Evolutionary conservation across 2,888 invertebrate genomes (phyloP), one percentile per base, ranked within the genome.

Genomic region (Nomada ferruginata): DNA sequence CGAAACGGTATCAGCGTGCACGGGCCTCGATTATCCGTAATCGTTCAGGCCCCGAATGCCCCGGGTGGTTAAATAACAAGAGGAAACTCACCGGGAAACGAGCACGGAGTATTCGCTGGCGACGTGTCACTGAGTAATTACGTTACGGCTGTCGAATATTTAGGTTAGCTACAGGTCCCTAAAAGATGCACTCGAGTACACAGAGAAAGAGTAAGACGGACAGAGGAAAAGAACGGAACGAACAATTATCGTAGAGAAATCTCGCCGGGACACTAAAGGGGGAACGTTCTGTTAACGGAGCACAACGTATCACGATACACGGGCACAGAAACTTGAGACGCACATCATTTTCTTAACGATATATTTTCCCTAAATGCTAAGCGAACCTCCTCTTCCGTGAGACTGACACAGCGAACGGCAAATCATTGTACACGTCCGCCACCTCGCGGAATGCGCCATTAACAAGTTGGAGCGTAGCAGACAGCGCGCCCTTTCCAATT

Each of bases 371-470:
- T 86, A 81, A 87, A 87, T 84, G 89, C 88, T 86, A 82, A 91
- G 88, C 89, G 86, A 90, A 90, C 89, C 90, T 90, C 87, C 85
- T 86, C 89, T 90, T 90, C 84, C 91, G 91, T 86, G 85, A 88
- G 87, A 91, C 90, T 90, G 86, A 86, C 87, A 84, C 83, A 55
- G 76, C 79, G 84, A 88, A 85, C 85, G 84, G 76, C 88, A 75
- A 89, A 84, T 89, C 89, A 87, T 89, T 75, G 83, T 78, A 76
- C 86, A 77, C 82, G 83, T 57, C 85, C 87, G 89, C 90, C 89
- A 82, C 84, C 90, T 86, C 44, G 73, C 85, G 88, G 86, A 80
- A 66, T 85, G 83, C 87, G 83, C 74, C 79, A 59, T 44, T 59
- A 72, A 76, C 73, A 29, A 83, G 50, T 63, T 29, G 60, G 42